Evolutionary conservation across 2,888 invertebrate genomes (phyloP), one percentile per base, ranked within the genome.

Genomic region (Napeogenes inachia): DNA sequence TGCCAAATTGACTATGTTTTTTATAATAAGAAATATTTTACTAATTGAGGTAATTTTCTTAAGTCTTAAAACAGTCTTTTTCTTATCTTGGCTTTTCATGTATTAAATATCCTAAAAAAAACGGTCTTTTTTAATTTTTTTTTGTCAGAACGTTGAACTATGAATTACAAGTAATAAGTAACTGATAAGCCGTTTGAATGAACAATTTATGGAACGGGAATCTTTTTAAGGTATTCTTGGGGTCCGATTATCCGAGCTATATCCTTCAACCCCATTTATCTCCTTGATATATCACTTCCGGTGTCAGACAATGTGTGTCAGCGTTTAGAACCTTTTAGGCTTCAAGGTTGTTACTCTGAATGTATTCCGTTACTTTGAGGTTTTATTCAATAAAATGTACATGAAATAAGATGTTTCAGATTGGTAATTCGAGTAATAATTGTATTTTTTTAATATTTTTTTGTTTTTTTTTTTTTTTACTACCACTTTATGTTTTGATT

Each of bases 261-360:
- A 50, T 50, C 50, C 50, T 50, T 50, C 30, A 50, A 30, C 50
- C 30, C 50, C 50, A 50, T 50, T 50, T 50, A 50, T 50, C 50
- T 50, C 50, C 50, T 50, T 50, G 50, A 50, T 50, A 50, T 50
- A 50, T 50, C 50, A 50, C 50, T 50, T 50, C 50, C 50, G 50
- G 50, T 30, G 50, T 50, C 50, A 50, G 50, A 50, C 50, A 30
- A 50, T 50, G 30, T 50, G 30, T 50, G 50, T 30, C 50, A 21
- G 50, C 50, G 30, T 50, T 50, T 50, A 50, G 50, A 50, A 50
- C 50, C 50, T 50, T 50, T 50, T 50, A 50, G 50, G 30, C 30
- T 50, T 50, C 50, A 50, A 30, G 50, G 50, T 50, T 50, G n/a
- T 12, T 30, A 12, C 30, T 21, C 2, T 8, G 47, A n/a, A 47